A percentile compares a stretch with the other conserved stretches of the same genome.
Conservation (phyloP, 2,888 invertebrate species). For the Gortyna flavago region DNA sequence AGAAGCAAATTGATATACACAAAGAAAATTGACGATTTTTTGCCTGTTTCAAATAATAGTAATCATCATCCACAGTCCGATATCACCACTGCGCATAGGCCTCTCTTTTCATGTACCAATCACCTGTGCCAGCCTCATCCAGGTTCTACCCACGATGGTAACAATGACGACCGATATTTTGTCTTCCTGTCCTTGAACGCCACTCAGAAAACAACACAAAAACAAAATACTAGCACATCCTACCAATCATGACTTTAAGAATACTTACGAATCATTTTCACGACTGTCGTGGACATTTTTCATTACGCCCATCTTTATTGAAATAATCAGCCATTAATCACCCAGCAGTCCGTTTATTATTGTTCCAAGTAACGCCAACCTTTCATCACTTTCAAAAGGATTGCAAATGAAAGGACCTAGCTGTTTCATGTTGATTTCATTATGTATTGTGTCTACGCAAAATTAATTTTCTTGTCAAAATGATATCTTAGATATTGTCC, state of each 20-base stretch:
- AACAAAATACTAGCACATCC: no score
- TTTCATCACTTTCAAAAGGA: slow-evolving; percentile 45
- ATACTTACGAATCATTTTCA: slow-evolving; percentile 8
- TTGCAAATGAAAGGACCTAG: slow-evolving; percentile 37
- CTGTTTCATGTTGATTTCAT: slow-evolving; percentile 45
- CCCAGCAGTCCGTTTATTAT: slow-evolving; percentile 37
- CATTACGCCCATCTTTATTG: slow-evolving; percentile 22
- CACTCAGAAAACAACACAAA: no score
- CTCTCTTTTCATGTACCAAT: no score
- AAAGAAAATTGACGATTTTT: not conserved
- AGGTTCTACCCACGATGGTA: not conserved
- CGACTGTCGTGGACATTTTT: slow-evolving; percentile 36
- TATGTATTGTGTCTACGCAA: slow-evolving; percentile 9
- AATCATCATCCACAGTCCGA: not conserved
- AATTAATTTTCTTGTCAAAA: slow-evolving; percentile 48
- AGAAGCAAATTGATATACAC: not conserved
- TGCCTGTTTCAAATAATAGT: not conserved
- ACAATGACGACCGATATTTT: not conserved
- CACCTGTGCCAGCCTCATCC: no score
- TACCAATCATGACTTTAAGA: slow-evolving; percentile 2
- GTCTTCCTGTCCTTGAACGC: no score
- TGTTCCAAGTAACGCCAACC: slow-evolving; percentile 40
- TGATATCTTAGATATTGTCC: slow-evolving; percentile 9
- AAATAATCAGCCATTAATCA: slow-evolving; percentile 49
- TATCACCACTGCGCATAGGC: no score